These are phyloP conservation scores for Rattus norvegicus DNA, from an alignment of 2,113 vertebrate genomes.

Conservation along the genomic window DNA sequence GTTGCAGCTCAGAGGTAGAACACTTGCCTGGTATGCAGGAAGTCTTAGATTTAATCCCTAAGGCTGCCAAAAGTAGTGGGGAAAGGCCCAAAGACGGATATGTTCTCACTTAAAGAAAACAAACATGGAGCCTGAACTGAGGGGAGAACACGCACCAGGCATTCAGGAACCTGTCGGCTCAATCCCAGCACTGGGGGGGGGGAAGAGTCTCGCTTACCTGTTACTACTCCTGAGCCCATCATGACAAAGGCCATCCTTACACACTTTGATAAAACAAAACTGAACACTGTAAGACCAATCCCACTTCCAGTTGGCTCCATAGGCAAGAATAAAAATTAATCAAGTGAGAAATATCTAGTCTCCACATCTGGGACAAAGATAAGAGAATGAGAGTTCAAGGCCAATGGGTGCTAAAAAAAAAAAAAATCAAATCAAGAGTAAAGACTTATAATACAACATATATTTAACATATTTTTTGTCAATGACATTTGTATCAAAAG, in stretches of 20 bases:
- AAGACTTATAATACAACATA: not conserved
- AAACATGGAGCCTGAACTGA: not conserved
- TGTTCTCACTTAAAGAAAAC: not conserved
- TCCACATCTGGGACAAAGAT: not conserved
- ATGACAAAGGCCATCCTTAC: not conserved
- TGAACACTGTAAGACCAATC: not conserved
- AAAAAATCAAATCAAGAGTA: not conserved
- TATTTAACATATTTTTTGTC: not conserved
- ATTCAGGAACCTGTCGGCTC: not conserved
- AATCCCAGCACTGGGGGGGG: not conserved
- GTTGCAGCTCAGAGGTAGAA: not conserved
- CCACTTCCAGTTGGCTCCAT: not conserved
- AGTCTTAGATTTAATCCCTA: not conserved
- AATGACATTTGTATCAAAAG: not conserved
- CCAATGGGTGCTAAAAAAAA: not conserved
- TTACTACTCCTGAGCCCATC: not conserved
- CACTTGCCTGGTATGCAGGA: not conserved
- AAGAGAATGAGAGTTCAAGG: not conserved
- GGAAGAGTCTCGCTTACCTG: not conserved
- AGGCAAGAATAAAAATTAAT: slow-evolving; percentile 17
- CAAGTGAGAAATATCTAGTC: not conserved
- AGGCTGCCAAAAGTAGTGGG: not conserved
- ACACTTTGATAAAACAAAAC: slow-evolving; percentile 30
- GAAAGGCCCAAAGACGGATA: not conserved
- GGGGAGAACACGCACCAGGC: not conserved